Base-by-base conservation (phyloP, 2,113 vertebrate species). In the Chrysochloris asiatica region DNA sequence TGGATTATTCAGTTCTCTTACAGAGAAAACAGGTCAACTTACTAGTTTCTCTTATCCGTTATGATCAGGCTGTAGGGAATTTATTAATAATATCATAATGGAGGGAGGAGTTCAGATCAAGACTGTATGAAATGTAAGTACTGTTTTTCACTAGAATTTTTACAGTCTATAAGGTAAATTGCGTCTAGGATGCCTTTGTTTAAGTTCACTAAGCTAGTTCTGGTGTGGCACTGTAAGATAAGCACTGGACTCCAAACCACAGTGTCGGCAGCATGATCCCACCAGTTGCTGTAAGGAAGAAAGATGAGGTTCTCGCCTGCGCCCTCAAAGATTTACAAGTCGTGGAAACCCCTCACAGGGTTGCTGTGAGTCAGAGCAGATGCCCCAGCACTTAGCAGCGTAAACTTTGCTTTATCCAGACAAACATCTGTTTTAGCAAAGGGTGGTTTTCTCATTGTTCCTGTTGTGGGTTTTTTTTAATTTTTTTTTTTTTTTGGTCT, bases 121-220 rank as follows among this genome's bases (percentile, higher is more conserved):
- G 71, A 77, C 54, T 38, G 85, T 75, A 61, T 69, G 89, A 89
- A 89, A 67, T 43, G 6, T 33, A 59, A 79, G 76, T 73, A 56
- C 50, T 36, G 8, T 78, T 83, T 92, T 93, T 91, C 86, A 85
- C 50, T 17, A 59, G 19, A 54, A 45, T 36, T 73, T 89, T 88
- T 88, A n/a, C 4, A 93, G 71, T 63, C 75, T 88, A 30, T 63
- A 59, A 72, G 69, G 88, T 82, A n/a, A 47, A 48, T 43, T 26
- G 63, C 59, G 65, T 67, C 65, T 69, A 2, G 38, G 6, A 26
- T 22, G 9, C 59, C 63, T 38, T 67, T 59, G 56, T 59, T 59
- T 28, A n/a, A n/a, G n/a, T n/a, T n/a, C n/a, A n/a, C n/a, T n/a
- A n/a, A n/a, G n/a, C n/a, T n/a, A n/a, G n/a, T n/a, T n/a, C n/a